Evolutionary conservation across 1,140 invertebrate genomes (phyloP).

Genomic region (Vanessa tameamea): DNA sequence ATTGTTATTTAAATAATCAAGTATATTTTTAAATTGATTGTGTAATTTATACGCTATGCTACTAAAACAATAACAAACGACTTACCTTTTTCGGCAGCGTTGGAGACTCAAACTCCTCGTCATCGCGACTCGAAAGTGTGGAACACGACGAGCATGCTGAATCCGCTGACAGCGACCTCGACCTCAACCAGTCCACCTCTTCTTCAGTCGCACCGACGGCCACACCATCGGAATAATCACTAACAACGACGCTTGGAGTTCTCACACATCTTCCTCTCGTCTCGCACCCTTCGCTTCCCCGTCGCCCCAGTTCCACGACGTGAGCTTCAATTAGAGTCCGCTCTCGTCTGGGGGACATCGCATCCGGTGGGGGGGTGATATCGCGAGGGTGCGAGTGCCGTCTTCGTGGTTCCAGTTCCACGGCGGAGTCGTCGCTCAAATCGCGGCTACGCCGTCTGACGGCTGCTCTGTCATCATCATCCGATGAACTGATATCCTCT

Average conservation of each 20-base stretch:
- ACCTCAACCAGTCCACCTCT: conserved; percentile 84
- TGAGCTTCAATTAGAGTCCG: conserved; percentile 75
- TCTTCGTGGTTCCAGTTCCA: conserved; percentile 70
- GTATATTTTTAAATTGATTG: not conserved
- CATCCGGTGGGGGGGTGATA: conserved; percentile 62
- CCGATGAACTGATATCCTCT: conserved; percentile 71
- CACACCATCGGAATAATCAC: conserved; percentile 90
- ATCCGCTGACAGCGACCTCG: conserved; percentile 81
- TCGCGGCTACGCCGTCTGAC: conserved; percentile 70
- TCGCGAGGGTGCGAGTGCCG: conserved; percentile 69
- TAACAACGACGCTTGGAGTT: conserved; percentile 91
- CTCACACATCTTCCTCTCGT: conserved; percentile 83
- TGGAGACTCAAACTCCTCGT: conserved; percentile 78
- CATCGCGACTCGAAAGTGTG: conserved; percentile 86
- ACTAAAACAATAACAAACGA: conserved; percentile 11
- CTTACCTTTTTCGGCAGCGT: conserved; percentile 70
- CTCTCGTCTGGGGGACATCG: conserved; percentile 66
- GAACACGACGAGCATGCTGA: conserved; percentile 85
- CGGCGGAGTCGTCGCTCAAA: conserved; percentile 74
- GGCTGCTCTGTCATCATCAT: conserved; percentile 72
- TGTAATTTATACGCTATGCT: not conserved
- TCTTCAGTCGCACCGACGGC: conserved; percentile 84
- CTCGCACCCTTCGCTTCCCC: conserved; percentile 73
- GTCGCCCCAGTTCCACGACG: conserved; percentile 67
- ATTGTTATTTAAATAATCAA: not conserved